These are phyloP conservation scores for Schizaphis graminum DNA, from an alignment of 2,888 invertebrate species.

Conservation along the genomic window DNA sequence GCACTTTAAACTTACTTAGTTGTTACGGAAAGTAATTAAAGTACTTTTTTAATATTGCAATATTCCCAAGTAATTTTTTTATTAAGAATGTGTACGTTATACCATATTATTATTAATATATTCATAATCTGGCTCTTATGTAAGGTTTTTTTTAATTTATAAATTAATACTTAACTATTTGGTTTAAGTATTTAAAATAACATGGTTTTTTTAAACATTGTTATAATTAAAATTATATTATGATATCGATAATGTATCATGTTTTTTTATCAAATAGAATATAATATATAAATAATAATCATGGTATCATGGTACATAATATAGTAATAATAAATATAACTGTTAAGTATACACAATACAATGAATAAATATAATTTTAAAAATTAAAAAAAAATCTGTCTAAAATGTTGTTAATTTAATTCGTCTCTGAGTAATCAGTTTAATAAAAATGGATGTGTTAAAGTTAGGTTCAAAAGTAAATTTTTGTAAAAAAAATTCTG, in stretches of 20 bases:
- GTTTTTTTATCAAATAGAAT: neutral
- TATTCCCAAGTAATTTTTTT: neutral
- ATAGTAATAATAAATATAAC: no score
- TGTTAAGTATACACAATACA: neutral
- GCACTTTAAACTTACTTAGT: neutral
- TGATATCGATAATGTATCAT: neutral
- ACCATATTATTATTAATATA: neutral
- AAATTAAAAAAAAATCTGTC: neutral
- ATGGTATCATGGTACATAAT: no score
- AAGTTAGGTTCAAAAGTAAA: neutral
- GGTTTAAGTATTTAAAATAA: neutral
- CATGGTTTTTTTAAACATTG: neutral
- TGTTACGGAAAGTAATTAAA: constrained; percentile 24
- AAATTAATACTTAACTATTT: neutral
- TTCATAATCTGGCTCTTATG: neutral
- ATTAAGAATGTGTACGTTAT: neutral
- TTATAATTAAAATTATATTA: neutral
- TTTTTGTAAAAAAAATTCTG: neutral
- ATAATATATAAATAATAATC: neutral
- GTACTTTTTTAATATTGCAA: neutral
- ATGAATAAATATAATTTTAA: neutral
- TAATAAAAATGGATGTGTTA: neutral
- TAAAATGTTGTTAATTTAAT: neutral
- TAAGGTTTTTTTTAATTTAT: neutral
- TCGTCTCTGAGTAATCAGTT: neutral